Evolutionary conservation across 1,140 invertebrate genomes (phyloP).

Genomic region (Drosophila mayri): DNA sequence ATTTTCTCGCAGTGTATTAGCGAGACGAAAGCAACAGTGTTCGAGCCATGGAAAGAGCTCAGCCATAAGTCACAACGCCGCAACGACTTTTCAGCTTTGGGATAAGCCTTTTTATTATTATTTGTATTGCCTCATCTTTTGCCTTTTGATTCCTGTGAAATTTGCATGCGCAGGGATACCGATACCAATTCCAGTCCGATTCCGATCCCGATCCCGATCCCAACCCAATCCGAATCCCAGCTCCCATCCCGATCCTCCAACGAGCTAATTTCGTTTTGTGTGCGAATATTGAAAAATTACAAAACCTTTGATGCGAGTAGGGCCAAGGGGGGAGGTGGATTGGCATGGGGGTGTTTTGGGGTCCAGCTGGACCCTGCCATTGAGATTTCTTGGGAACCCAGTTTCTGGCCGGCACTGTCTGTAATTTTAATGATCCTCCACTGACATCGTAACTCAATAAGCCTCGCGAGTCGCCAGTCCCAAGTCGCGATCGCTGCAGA

Average conservation of each 20-base stretch:
- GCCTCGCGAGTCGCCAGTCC: constrained; percentile 36
- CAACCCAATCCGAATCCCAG: constrained; percentile 30
- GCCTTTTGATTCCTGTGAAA: constrained; percentile 80
- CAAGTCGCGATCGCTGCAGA: constrained; percentile 63
- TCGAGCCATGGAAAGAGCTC: constrained; percentile 39
- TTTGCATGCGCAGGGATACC: constrained; percentile 65
- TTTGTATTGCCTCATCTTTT: constrained; percentile 61
- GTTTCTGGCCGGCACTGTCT: constrained; percentile 59
- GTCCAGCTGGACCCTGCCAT: constrained; percentile 29
- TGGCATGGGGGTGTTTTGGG: constrained; percentile 8
- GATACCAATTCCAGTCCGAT: constrained; percentile 37
- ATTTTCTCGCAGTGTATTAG: constrained; percentile 27
- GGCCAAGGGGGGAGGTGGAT: constrained; percentile 1
- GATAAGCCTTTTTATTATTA: constrained; percentile 74
- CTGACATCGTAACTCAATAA: constrained; percentile 71
- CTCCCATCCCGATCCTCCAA: constrained; percentile 38
- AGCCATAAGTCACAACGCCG: constrained; percentile 58
- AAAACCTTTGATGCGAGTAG: constrained; percentile 45
- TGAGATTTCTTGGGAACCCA: constrained; percentile 64
- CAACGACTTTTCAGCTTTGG: constrained; percentile 59
- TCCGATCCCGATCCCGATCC: constrained; percentile 34
- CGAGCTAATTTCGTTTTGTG: constrained; percentile 75
- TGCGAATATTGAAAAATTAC: constrained; percentile 80
- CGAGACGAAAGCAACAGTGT: constrained; percentile 53
- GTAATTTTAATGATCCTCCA: constrained; percentile 78